Evolutionary conservation across 2,888 invertebrate species (phyloP).

Genomic region (Heliconius ismenius): DNA sequence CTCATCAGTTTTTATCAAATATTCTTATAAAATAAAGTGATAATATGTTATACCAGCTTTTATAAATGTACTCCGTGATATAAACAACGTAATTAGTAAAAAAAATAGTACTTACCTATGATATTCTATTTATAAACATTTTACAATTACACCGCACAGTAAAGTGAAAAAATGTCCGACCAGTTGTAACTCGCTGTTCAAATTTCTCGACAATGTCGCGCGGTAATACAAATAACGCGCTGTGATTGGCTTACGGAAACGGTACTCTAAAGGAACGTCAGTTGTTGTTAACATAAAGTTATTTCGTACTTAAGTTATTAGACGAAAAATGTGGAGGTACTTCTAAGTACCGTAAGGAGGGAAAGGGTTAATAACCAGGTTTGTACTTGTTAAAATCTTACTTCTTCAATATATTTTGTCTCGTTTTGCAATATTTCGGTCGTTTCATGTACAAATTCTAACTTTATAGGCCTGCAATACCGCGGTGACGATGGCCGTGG

Average conservation of each 20-base stretch:
- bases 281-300: constrained; percentile 22
- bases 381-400: constrained; percentile 6
- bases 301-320: constrained; percentile 26
- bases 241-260: constrained; percentile 28
- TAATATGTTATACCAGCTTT: constrained; percentile 37
- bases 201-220: constrained; percentile 18
- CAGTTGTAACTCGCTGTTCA: constrained; percentile 27
- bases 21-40: constrained; percentile 39
- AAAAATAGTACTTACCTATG: constrained; percentile 24
- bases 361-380: constrained; percentile 17
- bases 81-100: constrained; percentile 32
- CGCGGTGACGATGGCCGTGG: constrained; percentile 48
- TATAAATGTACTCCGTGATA: constrained; percentile 35
- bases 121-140: constrained; percentile 23
- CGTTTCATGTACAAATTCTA: constrained; percentile 34
- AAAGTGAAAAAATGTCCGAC: constrained; percentile 24
- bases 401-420: constrained; percentile 14
- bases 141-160: constrained; percentile 28
- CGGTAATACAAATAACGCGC: constrained; percentile 26
- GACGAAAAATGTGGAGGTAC: constrained; percentile 25
- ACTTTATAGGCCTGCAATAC: constrained; percentile 49
- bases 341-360: constrained; percentile 25
- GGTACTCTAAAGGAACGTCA: constrained; percentile 26
- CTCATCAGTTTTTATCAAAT: constrained; percentile 39
- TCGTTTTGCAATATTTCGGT: constrained; percentile 26